Conservation (phyloP, 2,797 vertebrate genomes). For the Spinibarbus caldwelli region DNA sequence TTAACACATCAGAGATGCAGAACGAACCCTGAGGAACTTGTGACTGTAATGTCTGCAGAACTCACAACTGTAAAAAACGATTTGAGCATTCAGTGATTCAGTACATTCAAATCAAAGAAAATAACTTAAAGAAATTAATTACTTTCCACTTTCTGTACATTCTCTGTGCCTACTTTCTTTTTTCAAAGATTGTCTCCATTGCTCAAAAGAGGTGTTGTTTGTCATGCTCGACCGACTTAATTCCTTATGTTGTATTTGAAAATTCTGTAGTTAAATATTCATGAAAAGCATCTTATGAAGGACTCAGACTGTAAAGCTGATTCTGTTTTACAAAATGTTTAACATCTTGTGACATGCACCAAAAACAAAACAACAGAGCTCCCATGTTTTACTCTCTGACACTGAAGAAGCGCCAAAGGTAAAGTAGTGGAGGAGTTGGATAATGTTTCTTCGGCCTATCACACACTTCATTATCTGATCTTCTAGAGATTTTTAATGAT, state of each 20-base stretch:
- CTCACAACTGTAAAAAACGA: background rate
- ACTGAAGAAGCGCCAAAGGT: background rate
- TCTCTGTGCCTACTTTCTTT: background rate
- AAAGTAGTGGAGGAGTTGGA: background rate
- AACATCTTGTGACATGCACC: constrained; percentile 2
- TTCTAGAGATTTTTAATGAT: constrained; percentile 18
- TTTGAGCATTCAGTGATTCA: background rate
- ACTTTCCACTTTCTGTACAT: background rate
- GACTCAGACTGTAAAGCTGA: background rate
- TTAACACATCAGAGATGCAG: constrained; percentile 33
- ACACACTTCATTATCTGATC: constrained; percentile 8
- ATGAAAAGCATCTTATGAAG: background rate
- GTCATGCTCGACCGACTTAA: background rate
- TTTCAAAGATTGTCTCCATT: background rate
- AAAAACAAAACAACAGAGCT: background rate
- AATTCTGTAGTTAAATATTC: background rate
- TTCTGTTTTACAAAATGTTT: background rate
- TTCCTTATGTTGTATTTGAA: background rate
- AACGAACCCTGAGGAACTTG: constrained; percentile 22
- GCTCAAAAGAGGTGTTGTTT: background rate
- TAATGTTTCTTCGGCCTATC: background rate
- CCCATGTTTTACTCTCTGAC: background rate
- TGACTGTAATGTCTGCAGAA: background rate
- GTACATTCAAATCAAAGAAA: background rate
- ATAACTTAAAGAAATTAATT: background rate